Evolutionary conservation across 2,113 vertebrate species (phyloP).

Genomic region (Siniperca chuatsi): DNA sequence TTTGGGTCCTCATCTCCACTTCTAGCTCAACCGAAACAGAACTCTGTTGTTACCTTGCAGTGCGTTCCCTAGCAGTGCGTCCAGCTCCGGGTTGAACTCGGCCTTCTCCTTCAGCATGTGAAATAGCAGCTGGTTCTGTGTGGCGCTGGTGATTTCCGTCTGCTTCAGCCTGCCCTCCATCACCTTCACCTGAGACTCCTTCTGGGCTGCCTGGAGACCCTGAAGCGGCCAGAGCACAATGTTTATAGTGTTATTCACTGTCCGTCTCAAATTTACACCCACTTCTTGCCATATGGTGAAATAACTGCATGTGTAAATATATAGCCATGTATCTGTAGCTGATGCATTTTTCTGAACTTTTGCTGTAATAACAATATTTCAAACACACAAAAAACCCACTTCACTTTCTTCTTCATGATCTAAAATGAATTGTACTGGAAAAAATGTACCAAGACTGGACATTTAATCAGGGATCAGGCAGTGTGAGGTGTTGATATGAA

Average conservation of each 20-base stretch:
- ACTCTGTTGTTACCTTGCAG: constrained; percentile 89
- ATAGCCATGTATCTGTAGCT: neutral
- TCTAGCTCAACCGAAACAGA: neutral
- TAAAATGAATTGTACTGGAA: neutral
- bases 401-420: neutral
- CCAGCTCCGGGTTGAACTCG: constrained; percentile 96
- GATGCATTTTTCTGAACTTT: neutral
- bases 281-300: neutral
- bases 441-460: too few species aligned
- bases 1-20: neutral
- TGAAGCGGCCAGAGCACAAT: constrained; percentile 55
- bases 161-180: constrained; percentile 97
- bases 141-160: constrained; percentile 96
- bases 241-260: neutral
- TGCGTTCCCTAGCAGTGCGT: constrained; percentile 94
- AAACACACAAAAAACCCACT: neutral
- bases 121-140: constrained; percentile 97
- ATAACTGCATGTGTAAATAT: neutral
- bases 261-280: neutral
- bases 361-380: neutral
- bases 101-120: constrained; percentile 99
- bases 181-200: constrained; percentile 97
- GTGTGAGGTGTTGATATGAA: neutral
- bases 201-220: constrained; percentile 97
- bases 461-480: neutral